Percentiles rank a stretch among this genome's conserved stretches.
Evolutionary conservation across 2,888 invertebrate species (phyloP).

Genomic region (Sicus ferrugineus): DNA sequence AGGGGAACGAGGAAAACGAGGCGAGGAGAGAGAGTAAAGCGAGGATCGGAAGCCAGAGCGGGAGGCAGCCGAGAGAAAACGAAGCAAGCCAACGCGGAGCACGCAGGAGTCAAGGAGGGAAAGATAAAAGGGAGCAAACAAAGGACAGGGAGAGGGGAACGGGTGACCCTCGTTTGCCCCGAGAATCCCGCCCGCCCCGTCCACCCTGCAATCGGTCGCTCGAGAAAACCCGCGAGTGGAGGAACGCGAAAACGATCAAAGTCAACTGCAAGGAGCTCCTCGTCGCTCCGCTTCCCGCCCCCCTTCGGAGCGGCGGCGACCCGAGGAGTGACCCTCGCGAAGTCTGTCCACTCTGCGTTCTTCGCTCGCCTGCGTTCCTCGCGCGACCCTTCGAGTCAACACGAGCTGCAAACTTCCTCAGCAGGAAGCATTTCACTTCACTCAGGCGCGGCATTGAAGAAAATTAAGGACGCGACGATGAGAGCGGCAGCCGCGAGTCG

Average conservation of each 20-base stretch:
- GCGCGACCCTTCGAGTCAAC: too few species aligned
- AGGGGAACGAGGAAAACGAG: not conserved
- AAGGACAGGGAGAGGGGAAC: not conserved
- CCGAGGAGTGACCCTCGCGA: too few species aligned
- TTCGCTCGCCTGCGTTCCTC: too few species aligned
- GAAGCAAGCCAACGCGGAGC: not conserved
- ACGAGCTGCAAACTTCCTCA: not conserved
- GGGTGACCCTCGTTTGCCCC: not conserved
- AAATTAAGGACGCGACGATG: not conserved
- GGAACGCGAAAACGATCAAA: slow-evolving; percentile 52
- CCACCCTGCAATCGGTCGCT: not conserved
- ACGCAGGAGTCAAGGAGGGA: not conserved
- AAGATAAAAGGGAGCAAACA: not conserved
- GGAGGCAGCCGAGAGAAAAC: not conserved
- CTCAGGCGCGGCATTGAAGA: too few species aligned
- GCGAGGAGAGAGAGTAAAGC: not conserved
- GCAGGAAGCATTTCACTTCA: not conserved
- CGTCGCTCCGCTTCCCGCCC: not conserved
- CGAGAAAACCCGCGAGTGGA: not conserved
- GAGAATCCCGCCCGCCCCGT: not conserved
- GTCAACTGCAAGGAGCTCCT: slow-evolving; percentile 48
- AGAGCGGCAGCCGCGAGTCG: not conserved
- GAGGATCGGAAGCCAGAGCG: not conserved
- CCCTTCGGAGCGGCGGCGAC: too few species aligned
- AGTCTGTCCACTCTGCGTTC: too few species aligned